Percentiles rank a stretch among this genome's conserved stretches.
phyloP scores from a whole-genome alignment of 2,113 vertebrate species.

The Trogon melanurus region DNA sequence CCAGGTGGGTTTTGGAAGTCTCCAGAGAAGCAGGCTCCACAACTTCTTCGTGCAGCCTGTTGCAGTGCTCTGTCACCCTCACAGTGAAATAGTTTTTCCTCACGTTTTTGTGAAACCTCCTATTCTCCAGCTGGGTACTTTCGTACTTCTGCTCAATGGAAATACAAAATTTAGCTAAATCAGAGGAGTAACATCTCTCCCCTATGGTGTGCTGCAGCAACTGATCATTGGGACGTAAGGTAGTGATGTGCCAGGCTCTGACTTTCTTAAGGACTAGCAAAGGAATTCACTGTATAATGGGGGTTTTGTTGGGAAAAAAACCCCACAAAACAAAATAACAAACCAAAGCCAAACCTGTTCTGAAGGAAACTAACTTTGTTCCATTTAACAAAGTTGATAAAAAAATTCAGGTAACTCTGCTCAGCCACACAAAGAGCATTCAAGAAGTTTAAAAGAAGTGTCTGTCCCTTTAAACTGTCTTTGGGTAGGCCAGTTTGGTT shows the following conservation, averaged over 20 bases:
- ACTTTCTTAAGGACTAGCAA: background rate
- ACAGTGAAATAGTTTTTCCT: too few species aligned
- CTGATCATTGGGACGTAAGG: accelerated
- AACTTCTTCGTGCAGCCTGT: too few species aligned
- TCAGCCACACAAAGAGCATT: background rate
- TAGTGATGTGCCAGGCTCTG: background rate
- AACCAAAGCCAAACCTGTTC: background rate
- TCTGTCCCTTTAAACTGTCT: background rate
- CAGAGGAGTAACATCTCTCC: background rate
- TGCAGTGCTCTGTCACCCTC: too few species aligned
- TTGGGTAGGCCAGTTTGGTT: background rate
- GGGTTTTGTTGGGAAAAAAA: background rate
- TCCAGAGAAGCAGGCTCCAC: too few species aligned
- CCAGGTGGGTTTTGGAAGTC: too few species aligned
- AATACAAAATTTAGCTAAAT: background rate
- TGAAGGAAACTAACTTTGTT: background rate
- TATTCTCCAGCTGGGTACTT: background rate
- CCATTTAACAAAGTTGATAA: background rate
- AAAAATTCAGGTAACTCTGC: background rate
- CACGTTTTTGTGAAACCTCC: too few species aligned
- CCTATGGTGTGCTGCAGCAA: background rate
- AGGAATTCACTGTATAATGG: background rate
- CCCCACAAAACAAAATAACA: too few species aligned
- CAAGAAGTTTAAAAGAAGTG: background rate
- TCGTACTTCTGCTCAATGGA: background rate